Evolutionary conservation across 2,113 vertebrate genomes (phyloP), one percentile per base, ranked within the genome.

Genomic region (Boulengeromyrus knoepffleri): DNA sequence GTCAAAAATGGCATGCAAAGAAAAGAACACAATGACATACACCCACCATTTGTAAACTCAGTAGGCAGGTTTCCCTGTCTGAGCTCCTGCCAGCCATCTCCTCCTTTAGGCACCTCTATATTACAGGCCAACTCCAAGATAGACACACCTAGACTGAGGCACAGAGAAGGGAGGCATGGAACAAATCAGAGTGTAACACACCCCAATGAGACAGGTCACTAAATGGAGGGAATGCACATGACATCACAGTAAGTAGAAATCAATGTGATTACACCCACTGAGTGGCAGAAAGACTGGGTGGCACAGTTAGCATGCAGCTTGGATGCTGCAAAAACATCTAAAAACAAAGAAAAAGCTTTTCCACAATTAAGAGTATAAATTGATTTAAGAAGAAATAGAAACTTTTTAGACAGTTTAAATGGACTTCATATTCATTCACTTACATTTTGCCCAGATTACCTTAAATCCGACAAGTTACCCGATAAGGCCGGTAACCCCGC

Each of bases 31-130:
- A 84, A 53, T 66, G 24, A 36, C 27, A 24, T 31, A 62, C 9
- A 52, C 21, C 10, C 52, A 58, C 97, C 95, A 9, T 95, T 96
- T 3, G 96, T 97, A 58, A 97, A 96, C 91, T 97, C 96, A 1
- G 95, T 94, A 1, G 98, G 98, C 89, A 98, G 94, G 90, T 93
- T 93, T 53, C 98, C 98, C 90, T 95, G 96, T 90, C 98, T 94
- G 84, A 98, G 96, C 92, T 97, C 96, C 91, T 98, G 97, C 98
- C 98, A 98, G 89, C 96, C 97, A 21, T 97, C 96, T 5, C 97
- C 97, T 15, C 97, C 96, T 36, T 95, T 97, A 13, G 97, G 97
- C 19, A 98, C 94, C 91, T 98, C 97, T 91, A 98, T 95, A 89
- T 97, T 97, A 92, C 97, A 98, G 0, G 97, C 96, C 80, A 98